Evolutionary conservation across 2,888 invertebrate species (phyloP).

Genomic region (Epicampocera succincta): DNA sequence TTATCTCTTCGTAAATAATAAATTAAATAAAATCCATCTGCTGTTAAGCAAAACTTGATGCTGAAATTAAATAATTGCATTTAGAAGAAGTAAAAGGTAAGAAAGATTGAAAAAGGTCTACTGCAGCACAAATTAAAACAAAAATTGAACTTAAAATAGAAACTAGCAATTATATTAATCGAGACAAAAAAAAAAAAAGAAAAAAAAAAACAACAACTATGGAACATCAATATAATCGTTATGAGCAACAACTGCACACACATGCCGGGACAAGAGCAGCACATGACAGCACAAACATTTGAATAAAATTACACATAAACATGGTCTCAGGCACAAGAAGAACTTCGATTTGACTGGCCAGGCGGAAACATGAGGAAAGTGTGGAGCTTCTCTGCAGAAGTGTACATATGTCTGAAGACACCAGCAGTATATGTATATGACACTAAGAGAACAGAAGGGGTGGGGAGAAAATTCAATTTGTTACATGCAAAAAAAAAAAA

Average conservation of each 20-base stretch:
- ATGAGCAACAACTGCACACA: background rate
- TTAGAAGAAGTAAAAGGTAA: too few species aligned
- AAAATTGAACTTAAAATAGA: conserved; percentile 44
- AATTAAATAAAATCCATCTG: too few species aligned
- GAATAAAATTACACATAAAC: too few species aligned
- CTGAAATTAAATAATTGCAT: too few species aligned
- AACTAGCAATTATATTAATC: conserved; percentile 66
- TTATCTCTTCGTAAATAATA: too few species aligned
- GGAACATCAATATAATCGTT: conserved; percentile 27
- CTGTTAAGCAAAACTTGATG: too few species aligned
- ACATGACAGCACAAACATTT: too few species aligned
- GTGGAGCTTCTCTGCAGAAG: background rate
- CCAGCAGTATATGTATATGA: conserved; percentile 42
- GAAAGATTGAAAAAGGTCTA: background rate
- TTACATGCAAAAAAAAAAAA: conserved; percentile 33
- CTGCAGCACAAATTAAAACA: conserved; percentile 33
- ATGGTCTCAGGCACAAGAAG: too few species aligned
- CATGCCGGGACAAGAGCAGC: background rate
- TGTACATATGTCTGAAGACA: conserved; percentile 1
- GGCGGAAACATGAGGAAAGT: too few species aligned
- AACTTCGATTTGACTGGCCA: too few species aligned
- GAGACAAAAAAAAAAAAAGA: conserved; percentile 35
- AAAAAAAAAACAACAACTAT: conserved; percentile 1
- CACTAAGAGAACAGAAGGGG: conserved; percentile 36
- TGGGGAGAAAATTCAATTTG: conserved; percentile 63